A percentile compares a stretch with the other conserved stretches of the same genome.
phyloP scores from a whole-genome alignment of 1,140 invertebrate species.

The Drosophila gunungcola region DNA sequence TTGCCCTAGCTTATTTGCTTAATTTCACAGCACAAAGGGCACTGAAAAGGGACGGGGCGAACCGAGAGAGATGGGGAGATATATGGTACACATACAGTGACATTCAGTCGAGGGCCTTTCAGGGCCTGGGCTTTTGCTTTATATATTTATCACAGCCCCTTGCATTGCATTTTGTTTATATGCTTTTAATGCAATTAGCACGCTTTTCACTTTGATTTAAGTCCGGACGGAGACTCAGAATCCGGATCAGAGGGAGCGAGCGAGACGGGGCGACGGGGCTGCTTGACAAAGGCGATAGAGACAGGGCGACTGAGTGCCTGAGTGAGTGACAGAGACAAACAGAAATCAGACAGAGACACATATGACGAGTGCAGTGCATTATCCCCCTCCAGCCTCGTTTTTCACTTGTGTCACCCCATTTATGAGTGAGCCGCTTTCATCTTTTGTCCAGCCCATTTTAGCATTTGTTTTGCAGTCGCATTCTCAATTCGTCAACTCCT shows the following conservation, averaged over 20 bases:
- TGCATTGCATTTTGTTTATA: slow-evolving; percentile 83
- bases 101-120: slow-evolving; percentile 21
- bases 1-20: slow-evolving; percentile 70
- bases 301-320: slow-evolving; percentile 33
- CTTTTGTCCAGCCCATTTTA: slow-evolving; percentile 70
- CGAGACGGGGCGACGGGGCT: slow-evolving; percentile 17
- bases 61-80: neutral
- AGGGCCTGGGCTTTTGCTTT: slow-evolving; percentile 43
- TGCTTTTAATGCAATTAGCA: slow-evolving; percentile 83
- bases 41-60: slow-evolving; percentile 2
- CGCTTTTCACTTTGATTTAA: slow-evolving; percentile 82
- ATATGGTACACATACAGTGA: slow-evolving; percentile 14
- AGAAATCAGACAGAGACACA: slow-evolving; percentile 44
- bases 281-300: slow-evolving; percentile 26
- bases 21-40: slow-evolving; percentile 73
- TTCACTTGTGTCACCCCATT: slow-evolving; percentile 38
- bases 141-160: slow-evolving; percentile 76
- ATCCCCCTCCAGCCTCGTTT: slow-evolving; percentile 7
- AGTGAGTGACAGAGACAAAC: slow-evolving; percentile 48
- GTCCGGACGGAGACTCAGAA: slow-evolving; percentile 61
- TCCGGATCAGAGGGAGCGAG: slow-evolving; percentile 39
- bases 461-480: slow-evolving; percentile 52
- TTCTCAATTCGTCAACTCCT: slow-evolving; percentile 36
- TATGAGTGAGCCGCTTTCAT: slow-evolving; percentile 75
- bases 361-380: slow-evolving; percentile 36